Evolutionary conservation across 2,797 vertebrate genomes (phyloP), one percentile per base, ranked within the genome.

Genomic region (Threskiornis aethiopicus): DNA sequence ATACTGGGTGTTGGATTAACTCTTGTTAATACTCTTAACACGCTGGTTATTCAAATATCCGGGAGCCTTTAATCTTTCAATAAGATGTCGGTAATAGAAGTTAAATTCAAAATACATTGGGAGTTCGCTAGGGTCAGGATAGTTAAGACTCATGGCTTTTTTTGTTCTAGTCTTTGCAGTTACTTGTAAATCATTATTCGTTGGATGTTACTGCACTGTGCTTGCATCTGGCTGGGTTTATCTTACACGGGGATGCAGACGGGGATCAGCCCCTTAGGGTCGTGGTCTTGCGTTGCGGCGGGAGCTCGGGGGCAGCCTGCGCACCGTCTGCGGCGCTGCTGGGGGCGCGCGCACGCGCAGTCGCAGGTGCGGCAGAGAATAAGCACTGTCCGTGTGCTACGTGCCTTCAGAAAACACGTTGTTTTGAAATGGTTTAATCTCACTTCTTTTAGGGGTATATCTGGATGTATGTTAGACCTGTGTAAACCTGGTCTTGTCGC

Each of bases 11-110:
- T 79, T 79, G 93, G 95, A 96, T 97, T 94, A 89, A 69, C 87
- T 94, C 61, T 52, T 5, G 29, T 69, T 96, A 96, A 96, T 95
- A 42, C 92, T 71, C 85, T 94, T 93, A 96, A 76, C 15, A 1
- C 0, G 0, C 31, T 76, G 62, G 49, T 92, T 94, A 54, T 66
- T 90, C 76, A 80, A n/a, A 79, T 76, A 77, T 82, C 66, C 44
- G 35, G 55, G 31, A 88, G 58, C 87, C 72, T 89, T 95, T 94
- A 93, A 90, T 94, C 94, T 93, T 67, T 52, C 58, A 39, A 3
- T 91, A 21, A 84, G 90, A 71, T 80, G 42, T 28, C 2, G 7
- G 35, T 89, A 94, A 78, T 81, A 35, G 58, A 82, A 92, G 51
- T 87, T 89, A 78, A 81, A 82, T 96, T 51, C 69, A 73, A 91